Percentiles rank a stretch among this genome's conserved stretches.
phyloP scores from a whole-genome alignment of 2,797 vertebrate genomes.

The Acrossocheilus wenchowensis region DNA sequence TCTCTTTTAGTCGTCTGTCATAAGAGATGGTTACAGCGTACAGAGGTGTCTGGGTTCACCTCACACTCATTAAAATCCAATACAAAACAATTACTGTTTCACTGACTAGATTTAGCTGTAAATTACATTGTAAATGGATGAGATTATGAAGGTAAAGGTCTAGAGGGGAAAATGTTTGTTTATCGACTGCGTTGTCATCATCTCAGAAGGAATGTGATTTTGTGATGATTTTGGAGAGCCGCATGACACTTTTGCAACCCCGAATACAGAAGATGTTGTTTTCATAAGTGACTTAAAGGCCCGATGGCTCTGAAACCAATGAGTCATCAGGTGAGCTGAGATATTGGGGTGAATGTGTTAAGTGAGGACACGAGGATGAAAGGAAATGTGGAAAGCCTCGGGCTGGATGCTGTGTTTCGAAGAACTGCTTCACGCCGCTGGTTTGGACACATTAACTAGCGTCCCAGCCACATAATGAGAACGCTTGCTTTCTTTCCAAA shows the following conservation, averaged over 20 bases:
- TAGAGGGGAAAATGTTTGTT: conserved; percentile 53
- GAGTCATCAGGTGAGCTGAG: conserved; percentile 31
- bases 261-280: conserved; percentile 22
- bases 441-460: background rate
- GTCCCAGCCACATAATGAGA: background rate
- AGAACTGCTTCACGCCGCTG: conserved; percentile 12
- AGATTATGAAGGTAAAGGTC: conserved; percentile 56
- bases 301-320: conserved; percentile 3
- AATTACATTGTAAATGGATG: conserved; percentile 62
- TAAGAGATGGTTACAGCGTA: conserved; percentile 41
- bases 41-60: conserved; percentile 54
- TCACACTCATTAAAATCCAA: conserved; percentile 64
- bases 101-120: conserved; percentile 56
- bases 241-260: background rate
- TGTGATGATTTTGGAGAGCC: conserved; percentile 3
- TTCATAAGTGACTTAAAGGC: conserved; percentile 25
- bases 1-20: conserved; percentile 57
- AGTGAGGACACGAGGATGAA: conserved; percentile 54
- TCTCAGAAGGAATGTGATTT: conserved; percentile 30
- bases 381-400: conserved; percentile 29
- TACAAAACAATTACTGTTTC: conserved; percentile 63
- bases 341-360: conserved; percentile 38
- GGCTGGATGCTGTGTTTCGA: conserved; percentile 46
- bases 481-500: conserved; percentile 5
- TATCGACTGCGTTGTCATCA: conserved; percentile 32